These are phyloP conservation scores for Meloidogyne floridensis DNA, from an alignment of 1,140 invertebrate genomes.

Conservation along the genomic window DNA sequence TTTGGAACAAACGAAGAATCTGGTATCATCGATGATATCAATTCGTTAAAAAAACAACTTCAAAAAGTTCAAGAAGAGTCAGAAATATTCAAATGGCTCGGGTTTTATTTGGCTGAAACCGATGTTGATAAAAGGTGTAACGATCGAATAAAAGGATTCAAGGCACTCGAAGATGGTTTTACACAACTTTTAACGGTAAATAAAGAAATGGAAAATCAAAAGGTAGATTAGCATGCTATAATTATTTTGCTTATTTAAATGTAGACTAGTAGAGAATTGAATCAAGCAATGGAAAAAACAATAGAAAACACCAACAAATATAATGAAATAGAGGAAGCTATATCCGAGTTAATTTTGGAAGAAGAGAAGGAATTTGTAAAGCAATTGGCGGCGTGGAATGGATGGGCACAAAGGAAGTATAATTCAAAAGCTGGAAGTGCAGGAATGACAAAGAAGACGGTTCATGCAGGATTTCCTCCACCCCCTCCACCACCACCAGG, in stretches of 20 bases:
- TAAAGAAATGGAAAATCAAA: neutral
- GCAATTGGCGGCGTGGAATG: neutral
- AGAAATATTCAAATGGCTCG: conserved; percentile 5
- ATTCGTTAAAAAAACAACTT: neutral
- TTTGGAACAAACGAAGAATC: neutral
- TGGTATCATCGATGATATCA: neutral
- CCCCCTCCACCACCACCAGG: neutral
- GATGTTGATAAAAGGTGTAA: neutral
- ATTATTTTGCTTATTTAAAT: neutral
- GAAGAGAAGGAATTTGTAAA: neutral
- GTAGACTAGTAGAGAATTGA: neutral
- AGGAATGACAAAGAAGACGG: neutral
- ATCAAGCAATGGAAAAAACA: neutral
- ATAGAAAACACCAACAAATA: neutral
- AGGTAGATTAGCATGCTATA: neutral
- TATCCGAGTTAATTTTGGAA: neutral
- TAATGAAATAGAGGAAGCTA: neutral
- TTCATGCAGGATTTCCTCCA: neutral
- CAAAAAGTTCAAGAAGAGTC: neutral
- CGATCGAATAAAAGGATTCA: neutral
- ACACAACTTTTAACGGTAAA: neutral
- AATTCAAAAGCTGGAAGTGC: neutral
- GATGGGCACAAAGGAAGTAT: neutral
- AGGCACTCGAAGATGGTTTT: neutral
- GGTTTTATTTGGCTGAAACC: neutral